Evolutionary conservation across 2,797 vertebrate genomes (phyloP).

Genomic region (Acanthiza pusilla): DNA sequence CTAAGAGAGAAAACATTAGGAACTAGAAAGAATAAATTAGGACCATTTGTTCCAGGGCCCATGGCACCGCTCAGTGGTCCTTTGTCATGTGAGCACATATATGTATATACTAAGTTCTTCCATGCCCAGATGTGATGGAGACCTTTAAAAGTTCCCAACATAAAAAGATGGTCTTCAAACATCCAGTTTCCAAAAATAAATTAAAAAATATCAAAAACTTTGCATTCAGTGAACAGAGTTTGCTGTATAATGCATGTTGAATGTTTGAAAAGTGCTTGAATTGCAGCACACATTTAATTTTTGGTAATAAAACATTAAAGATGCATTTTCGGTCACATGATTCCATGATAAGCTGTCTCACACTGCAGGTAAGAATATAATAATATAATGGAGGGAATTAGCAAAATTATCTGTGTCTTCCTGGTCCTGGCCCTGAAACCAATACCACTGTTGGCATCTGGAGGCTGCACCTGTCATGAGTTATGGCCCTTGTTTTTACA

Average conservation of each 20-base stretch:
- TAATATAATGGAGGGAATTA: conserved; percentile 4
- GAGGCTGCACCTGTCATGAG: conserved; percentile 30
- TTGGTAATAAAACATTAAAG: background rate
- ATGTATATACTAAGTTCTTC: background rate
- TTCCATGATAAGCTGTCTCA: background rate
- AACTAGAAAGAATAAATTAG: background rate
- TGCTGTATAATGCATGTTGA: background rate
- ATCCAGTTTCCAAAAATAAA: background rate
- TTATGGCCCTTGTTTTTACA: conserved; percentile 33
- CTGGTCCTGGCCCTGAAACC: conserved; percentile 12
- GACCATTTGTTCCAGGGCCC: background rate
- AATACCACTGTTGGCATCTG: conserved; percentile 16
- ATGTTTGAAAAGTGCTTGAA: background rate
- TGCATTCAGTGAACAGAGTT: background rate
- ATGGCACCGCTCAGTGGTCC: background rate
- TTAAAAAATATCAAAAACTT: background rate
- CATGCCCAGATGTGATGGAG: background rate
- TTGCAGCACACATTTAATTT: background rate
- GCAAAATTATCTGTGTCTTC: background rate
- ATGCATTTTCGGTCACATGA: background rate
- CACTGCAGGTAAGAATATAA: background rate
- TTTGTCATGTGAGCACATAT: background rate
- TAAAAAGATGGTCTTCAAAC: background rate
- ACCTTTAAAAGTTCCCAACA: background rate
- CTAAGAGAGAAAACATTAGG: background rate